Base-by-base conservation (phyloP, 37 sponge, comb jelly and placozoan species). In the Geodia barretti region DNA sequence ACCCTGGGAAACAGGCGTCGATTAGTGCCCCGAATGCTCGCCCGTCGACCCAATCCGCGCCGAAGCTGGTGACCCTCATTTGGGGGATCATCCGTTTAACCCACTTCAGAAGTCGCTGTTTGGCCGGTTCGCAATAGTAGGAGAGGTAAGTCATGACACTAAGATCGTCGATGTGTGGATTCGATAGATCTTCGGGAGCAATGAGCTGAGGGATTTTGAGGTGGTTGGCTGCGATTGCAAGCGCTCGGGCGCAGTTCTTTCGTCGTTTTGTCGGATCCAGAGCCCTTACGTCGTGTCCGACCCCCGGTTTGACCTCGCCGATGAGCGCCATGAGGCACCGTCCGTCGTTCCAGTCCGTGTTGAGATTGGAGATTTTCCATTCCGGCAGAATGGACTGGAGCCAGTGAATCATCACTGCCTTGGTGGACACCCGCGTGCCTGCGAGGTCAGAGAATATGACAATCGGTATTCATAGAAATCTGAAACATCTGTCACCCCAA, bases 111-210 rank as follows among this genome's bases (percentile, higher is more conserved):
- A 93, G 75, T 38, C 58, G 64, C 21, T 37, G 67, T 40, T 60
- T 24, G 26, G 94, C 90, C 1, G 90, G 84, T 26, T 80, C 76
- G 24, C 74, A 39, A 76, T 86, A 93, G 79, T 93, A 84, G 69
- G 94, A 93, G 65, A 93, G 79, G 63, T 93, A 93, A 1, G 94
- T 93, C 83, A 93, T 93, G 68, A 86, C 79, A 80, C 94, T 93
- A 31, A 86, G 58, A n/a, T 93, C 94, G 54, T 93, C 94, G 8
- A 93, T 84, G 25, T 77, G 41, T 25, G 63, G 72, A 54, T 73
- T 85, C 61, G 70, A 60, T 11, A 93, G 74, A 28, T 85, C 84
- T n/a, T 82, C 75, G n/a, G 90, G 64, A 11, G 81, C 32, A 34
- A 93, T 80, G 32, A 93, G 29, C 7, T 70, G 64, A 4, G 94